A percentile compares a stretch with the other conserved stretches of the same genome.
Conservation (phyloP, 2,888 invertebrate genomes). For the Agapostemon virescens region DNA sequence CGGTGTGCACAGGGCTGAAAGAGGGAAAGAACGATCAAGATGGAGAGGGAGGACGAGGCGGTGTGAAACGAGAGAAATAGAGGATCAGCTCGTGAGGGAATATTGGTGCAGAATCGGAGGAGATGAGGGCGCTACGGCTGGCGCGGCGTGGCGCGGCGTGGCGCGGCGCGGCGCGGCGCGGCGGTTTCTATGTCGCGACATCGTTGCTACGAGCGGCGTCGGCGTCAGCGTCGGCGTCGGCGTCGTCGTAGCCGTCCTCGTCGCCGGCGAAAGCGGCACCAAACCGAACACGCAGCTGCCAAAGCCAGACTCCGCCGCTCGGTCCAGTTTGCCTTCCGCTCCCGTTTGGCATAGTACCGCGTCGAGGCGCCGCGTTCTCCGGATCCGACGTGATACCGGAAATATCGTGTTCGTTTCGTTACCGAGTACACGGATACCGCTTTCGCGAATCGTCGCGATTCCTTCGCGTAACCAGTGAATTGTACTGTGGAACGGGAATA, state of each 20-base stretch:
- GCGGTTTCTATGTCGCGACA: slow-evolving; percentile 58
- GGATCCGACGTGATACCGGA: slow-evolving; percentile 38
- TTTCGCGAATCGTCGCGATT: neutral
- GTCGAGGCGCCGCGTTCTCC: slow-evolving; percentile 50
- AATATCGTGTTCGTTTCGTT: slow-evolving; percentile 15
- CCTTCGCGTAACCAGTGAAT: slow-evolving; percentile 32
- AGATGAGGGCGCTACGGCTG: slow-evolving; percentile 64
- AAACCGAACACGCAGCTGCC: slow-evolving; percentile 65
- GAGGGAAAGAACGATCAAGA: slow-evolving; percentile 22
- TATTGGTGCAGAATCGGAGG: slow-evolving; percentile 49
- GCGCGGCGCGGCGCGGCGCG: slow-evolving; percentile 35
- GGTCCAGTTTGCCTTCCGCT: slow-evolving; percentile 69
- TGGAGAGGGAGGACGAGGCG: neutral
- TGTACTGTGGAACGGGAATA: slow-evolving; percentile 28
- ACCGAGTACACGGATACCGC: neutral
- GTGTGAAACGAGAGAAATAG: slow-evolving; percentile 32
- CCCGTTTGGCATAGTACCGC: slow-evolving; percentile 59
- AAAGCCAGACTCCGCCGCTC: slow-evolving; percentile 65
- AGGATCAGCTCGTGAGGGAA: slow-evolving; percentile 46
- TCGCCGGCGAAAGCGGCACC: slow-evolving; percentile 64
- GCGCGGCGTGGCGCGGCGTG: slow-evolving; percentile 5
- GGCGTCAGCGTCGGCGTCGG: slow-evolving; percentile 58
- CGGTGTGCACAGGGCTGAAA: neutral
- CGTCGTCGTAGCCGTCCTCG: slow-evolving; percentile 55
- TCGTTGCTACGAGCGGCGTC: slow-evolving; percentile 65